Base-by-base conservation (phyloP, 2,113 vertebrate species). In the Egretta garzetta region DNA sequence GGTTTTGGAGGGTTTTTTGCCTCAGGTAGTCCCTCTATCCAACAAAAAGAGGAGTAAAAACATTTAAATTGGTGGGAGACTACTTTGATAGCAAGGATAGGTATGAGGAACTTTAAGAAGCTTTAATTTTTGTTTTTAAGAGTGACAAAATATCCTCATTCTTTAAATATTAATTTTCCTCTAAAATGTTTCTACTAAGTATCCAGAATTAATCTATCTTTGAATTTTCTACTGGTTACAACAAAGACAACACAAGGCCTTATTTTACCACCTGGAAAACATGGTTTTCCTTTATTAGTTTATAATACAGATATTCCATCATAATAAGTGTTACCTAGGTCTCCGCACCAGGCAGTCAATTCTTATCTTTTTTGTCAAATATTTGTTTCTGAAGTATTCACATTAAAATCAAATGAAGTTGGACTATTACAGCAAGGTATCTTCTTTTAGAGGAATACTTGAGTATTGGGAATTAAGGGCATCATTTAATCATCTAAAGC, bases 271-370 rank as follows among this genome's bases (percentile, higher is more conserved):
- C 41, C 27, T n/a, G 12, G 12, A 85, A 91, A 88, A 6, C 10
- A 8, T 8, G 32, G 12, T 4, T 62, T 49, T 87, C 26, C 28
- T 74, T n/a, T 66, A 52, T 28, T 13, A 67, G 28, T 22, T 67
- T 60, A 18, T 17, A 64, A 60, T 4, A 35, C 5, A 73, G 21
- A 33, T 28, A 77, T 24, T 55, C 19, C 27, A 49, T 17, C 3
- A 9, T 6, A 6, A 73, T 20, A 76, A 79, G 66, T 12, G 24
- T 53, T 63, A 53, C 32, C 10, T 12, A 62, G 13, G 6, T 27
- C 23, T 56, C 43, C 35, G 17, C 1, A 6, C 6, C 0, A 1
- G 80, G 5, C 23, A 56, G 12, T 3, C 14, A 72, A 16, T 37
- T 41, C 14, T 53, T 20, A 24, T 5, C 2, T 41, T 47, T 81